A percentile compares a stretch with the other conserved stretches of the same genome.
These are phyloP conservation scores for Nowickia ferox DNA, from an alignment of 2,888 invertebrate genomes.

Conservation along the genomic window DNA sequence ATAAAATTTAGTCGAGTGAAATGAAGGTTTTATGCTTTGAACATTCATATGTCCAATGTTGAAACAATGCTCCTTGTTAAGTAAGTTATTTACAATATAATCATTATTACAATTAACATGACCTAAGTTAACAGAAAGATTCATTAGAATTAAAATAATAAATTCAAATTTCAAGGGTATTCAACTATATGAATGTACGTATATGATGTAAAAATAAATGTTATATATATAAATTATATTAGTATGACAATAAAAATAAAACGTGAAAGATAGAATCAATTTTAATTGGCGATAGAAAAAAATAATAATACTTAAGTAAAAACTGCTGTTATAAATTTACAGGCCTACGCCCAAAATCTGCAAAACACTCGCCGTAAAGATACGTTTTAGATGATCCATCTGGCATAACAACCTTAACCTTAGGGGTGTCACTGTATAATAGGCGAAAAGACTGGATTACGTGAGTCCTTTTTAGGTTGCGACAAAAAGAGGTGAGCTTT, in stretches of 20 bases:
- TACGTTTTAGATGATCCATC: background rate
- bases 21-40: slow-evolving; percentile 17
- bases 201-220: too few species aligned
- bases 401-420: slow-evolving; percentile 6
- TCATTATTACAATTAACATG: slow-evolving; percentile 10
- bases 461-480: slow-evolving; percentile 5
- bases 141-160: background rate
- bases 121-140: slow-evolving; percentile 4
- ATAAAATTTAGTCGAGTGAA: background rate
- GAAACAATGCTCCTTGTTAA: slow-evolving; percentile 14
- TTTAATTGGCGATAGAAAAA: slow-evolving; percentile 7
- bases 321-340: background rate
- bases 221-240: too few species aligned
- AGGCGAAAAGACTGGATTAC: slow-evolving; percentile 1
- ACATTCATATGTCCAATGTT: slow-evolving; percentile 16
- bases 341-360: background rate
- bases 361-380: background rate
- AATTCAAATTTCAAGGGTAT: background rate
- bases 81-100: slow-evolving; percentile 16
- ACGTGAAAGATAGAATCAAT: background rate
- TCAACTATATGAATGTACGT: background rate
- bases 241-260: background rate
- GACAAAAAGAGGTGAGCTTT: slow-evolving; percentile 18
- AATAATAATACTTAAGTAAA: background rate
- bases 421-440: background rate